Base-by-base conservation (phyloP, 2,888 invertebrate genomes). In the Xestia rhomboidea region DNA sequence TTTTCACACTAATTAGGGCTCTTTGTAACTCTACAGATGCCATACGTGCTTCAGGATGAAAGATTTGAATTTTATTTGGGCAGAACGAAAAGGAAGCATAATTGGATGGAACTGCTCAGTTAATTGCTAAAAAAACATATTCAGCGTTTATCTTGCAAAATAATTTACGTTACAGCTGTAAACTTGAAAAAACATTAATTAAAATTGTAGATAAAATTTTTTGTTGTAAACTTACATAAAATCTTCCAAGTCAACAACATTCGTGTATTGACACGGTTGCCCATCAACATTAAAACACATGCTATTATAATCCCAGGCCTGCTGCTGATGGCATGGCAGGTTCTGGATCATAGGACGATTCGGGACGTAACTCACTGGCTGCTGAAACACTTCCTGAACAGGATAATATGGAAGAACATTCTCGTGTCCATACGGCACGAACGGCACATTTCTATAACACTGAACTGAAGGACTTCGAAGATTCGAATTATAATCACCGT, bases 191-290 rank as follows among this genome's bases (percentile, higher is more conserved):
- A 63, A 41, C 24, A 44, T 5, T 44, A 27, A 30, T 72, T 64
- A 34, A 60, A 27, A 41, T 57, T 34, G 15, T 24, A 51, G 11
- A 30, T 38, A 3, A 41, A 63, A 63, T 44, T 30, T 41, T 38
- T n/a, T 57, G 11, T n/a, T 57, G 11, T 62, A 67, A 86, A 97
- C 98, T 98, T 95, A 98, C 98, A 98, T 98, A 93, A 98, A 98
- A 94, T 98, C 98, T 93, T 98, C 98, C 88, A 98, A 97, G 93
- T 98, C 98, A 72, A 97, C 97, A 82, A 97, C 96, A 85, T 97
- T 96, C 0, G 97, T 97, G 90, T 97, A 98, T 89, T 97, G 98
- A 84, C 98, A 98, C 0, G 98, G 96, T 87, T 97, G 97, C 0
- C 97, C 97, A 80, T 97, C 97, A 86, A 97, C 97, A 90, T 98